Evolutionary conservation across 2,888 invertebrate genomes (phyloP), one percentile per base, ranked within the genome.

Genomic region (Nemurella pictetii): DNA sequence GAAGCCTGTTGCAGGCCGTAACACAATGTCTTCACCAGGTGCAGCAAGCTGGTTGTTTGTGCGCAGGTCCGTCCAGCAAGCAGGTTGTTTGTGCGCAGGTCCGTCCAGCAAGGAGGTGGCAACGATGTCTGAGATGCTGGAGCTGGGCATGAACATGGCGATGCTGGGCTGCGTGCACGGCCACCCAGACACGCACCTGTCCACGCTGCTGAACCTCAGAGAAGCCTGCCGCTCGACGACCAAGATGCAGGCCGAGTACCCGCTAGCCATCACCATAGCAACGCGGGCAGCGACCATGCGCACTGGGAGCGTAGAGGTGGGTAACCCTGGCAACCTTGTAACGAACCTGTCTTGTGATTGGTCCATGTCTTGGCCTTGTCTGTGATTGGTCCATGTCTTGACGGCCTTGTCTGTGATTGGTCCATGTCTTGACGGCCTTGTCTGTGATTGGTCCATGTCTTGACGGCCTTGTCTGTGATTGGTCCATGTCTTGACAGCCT

Each of bases 201-300:
- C n/a, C 15, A 29, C 9, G 28, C 28, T 78, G 0, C 4, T 1
- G 28, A 27, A 29, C 20, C n/a, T 78, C 0, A 29, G 78, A 5
- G 78, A 30, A 9, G 78, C 78, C 2, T 78, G 78, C 30, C n/a
- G n/a, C 0, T 2, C 29, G 4, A 5, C n/a, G 30, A 3, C 9
- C 28, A 78, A 30, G 20, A 1, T 78, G n/a, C 7, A 29, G 29
- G 5, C 28, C 15, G 29, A 28, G n/a, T 30, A 27, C 86, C 92
- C 93, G 27, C 88, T 93, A 72, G 92, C 91, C 12, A 86, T 89
- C 5, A 88, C 88, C 4, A 85, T 88, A 35, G 88, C 88, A 84
- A 87, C 89, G 36, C 87, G 87, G 20, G 89, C 88, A 0, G 88
- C 88, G 12, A 88, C 89, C 85, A 88, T 89, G 85, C 87, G 89